Base-by-base conservation (phyloP, 2,113 vertebrate genomes). In the Spermophilus dauricus region DNA sequence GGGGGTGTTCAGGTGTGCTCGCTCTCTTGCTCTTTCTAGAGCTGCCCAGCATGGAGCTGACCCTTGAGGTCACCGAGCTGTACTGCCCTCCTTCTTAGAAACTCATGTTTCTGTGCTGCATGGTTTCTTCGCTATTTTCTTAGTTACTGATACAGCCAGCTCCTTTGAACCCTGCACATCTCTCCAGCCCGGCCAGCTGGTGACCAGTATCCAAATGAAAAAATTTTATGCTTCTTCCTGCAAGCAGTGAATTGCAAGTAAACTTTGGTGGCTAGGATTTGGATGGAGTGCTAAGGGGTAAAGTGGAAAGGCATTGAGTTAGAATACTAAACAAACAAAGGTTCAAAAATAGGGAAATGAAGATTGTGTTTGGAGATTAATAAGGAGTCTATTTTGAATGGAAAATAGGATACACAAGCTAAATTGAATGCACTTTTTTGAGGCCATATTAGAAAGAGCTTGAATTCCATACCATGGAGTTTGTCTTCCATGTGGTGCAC, bases 281-380 rank as follows among this genome's bases (percentile, higher is more conserved):
- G n/a, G 69, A 24, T 61, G 65, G 18, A 11, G 9, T 61, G 42
- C 61, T 58, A 39, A 51, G n/a, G 16, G 67, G 18, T 67, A 42
- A 91, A 75, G 80, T 84, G 42, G 61, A 14, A 76, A 58, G n/a
- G 11, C 2, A 70, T 76, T 42, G 77, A 89, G 18, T 22, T 42
- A 85, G 61, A 45, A 78, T 8, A 42, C 6, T 70, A 34, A 69
- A 39, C 70, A 88, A 91, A 63, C 22, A 88, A 95, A 91, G 34
- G 26, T 63, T 91, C 89, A 20, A 34, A 95, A 92, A 7, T 76
- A 48, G n/a, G 85, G 45, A 83, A 86, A 61, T 42, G 28, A 89
- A 4, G 16, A 2, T 37, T 91, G 63, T 73, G 16, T 85, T 88
- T 32, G 7, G 70, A 97, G 61, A 75, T 39, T 11, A 76, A 34